Evolutionary conservation across 1,140 invertebrate species (phyloP).

Genomic region (Aricia agestis): DNA sequence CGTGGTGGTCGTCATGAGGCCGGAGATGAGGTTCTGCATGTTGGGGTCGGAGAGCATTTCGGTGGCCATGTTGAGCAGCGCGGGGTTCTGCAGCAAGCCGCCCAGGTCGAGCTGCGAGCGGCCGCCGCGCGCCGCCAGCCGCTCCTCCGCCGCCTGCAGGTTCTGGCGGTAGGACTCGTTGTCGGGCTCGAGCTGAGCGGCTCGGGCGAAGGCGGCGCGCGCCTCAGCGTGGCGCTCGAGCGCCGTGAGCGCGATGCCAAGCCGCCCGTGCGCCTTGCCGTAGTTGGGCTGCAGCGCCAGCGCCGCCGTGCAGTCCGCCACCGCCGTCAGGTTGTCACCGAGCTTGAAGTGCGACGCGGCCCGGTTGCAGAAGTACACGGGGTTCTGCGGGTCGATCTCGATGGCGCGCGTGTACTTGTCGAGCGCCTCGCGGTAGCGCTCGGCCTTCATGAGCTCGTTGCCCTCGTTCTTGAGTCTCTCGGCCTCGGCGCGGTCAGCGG

Average conservation of each 20-base stretch:
- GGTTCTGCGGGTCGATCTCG: constrained; percentile 88
- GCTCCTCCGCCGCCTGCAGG: constrained; percentile 79
- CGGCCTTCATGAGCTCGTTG: constrained; percentile 90
- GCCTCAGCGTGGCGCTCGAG: constrained; percentile 89
- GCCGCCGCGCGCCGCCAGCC: constrained; percentile 40
- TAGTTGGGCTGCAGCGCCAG: constrained; percentile 92
- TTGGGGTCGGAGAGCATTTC: constrained; percentile 86
- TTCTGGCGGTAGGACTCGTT: constrained; percentile 95
- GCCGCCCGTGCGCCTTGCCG: constrained; percentile 95
- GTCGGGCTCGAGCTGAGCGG: constrained; percentile 92
- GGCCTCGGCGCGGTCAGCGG: constrained; percentile 73
- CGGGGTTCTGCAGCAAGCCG: constrained; percentile 83
- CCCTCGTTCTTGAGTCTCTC: constrained; percentile 89
- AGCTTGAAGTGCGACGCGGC: constrained; percentile 94
- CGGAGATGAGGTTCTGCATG: constrained; percentile 83
- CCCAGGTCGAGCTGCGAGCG: constrained; percentile 75
- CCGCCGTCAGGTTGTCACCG: constrained; percentile 86
- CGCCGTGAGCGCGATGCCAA: constrained; percentile 93
- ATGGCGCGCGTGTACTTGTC: constrained; percentile 91
- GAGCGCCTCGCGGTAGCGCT: constrained; percentile 87
- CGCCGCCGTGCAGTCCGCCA: constrained; percentile 93
- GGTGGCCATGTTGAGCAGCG: constrained; percentile 85
- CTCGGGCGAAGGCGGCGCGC: constrained; percentile 89
- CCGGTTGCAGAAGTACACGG: constrained; percentile 96
- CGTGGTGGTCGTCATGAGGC: constrained; percentile 53